Percentiles rank a stretch among this genome's conserved stretches.
Conservation (phyloP, 35 echinoderm and acorn worm genomes). For the Amphiura filiformis region DNA sequence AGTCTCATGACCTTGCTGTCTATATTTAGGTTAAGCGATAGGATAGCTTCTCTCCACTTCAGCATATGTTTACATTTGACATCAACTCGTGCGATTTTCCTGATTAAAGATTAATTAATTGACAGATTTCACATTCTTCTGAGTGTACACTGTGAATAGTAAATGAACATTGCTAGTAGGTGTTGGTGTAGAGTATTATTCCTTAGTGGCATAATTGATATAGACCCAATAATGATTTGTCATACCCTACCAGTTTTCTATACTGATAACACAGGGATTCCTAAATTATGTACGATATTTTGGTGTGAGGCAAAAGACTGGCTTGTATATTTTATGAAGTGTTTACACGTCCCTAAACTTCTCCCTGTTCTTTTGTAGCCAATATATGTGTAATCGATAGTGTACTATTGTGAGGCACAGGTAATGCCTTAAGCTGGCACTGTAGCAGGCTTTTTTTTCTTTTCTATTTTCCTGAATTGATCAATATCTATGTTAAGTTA, state of each 20-base stretch:
- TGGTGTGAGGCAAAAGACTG: constrained; percentile 22
- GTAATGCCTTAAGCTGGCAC: not conserved
- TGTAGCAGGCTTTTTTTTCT: not conserved
- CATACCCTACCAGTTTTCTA: not conserved
- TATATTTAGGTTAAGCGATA: not conserved
- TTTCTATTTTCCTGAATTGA: constrained; percentile 15
- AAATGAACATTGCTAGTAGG: not conserved
- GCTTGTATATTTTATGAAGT: constrained; percentile 54
- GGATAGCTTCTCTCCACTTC: not conserved
- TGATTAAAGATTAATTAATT: not conserved
- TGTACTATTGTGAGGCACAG: not conserved
- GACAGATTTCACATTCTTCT: not conserved
- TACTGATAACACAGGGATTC: not conserved
- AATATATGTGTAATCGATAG: not conserved
- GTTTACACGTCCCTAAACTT: constrained; percentile 40
- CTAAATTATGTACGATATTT: constrained; percentile 69
- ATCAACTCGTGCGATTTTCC: not conserved
- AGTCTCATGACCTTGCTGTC: not conserved
- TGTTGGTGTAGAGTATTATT: not conserved
- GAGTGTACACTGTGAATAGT: not conserved
- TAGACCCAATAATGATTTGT: not conserved
- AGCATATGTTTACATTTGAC: not conserved
- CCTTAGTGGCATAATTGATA: not conserved
- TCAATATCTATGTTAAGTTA: not conserved
- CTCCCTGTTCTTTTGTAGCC: not conserved